Evolutionary conservation across 2,113 vertebrate genomes (phyloP).

Genomic region (Anas platyrhynchos): DNA sequence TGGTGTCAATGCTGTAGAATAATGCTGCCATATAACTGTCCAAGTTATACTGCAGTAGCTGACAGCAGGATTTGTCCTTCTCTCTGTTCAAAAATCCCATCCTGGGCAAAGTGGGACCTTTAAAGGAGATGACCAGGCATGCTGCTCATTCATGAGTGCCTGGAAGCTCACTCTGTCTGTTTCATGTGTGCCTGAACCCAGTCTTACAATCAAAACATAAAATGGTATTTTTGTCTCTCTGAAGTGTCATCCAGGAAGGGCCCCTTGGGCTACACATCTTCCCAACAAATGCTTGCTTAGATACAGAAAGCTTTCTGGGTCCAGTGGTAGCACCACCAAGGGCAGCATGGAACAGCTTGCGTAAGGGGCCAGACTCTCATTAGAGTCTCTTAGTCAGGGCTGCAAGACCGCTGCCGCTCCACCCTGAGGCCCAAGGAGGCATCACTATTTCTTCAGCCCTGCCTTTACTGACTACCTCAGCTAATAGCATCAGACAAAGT

Average conservation of each 20-base stretch:
- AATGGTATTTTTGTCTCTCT: not conserved
- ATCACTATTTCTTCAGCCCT: conserved; percentile 5
- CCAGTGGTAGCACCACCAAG: not conserved
- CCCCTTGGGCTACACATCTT: not conserved
- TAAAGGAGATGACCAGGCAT: not conserved
- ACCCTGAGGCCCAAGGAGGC: not conserved
- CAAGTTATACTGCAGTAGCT: not conserved
- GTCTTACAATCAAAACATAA: not conserved
- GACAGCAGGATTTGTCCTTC: not conserved
- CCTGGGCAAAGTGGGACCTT: not conserved
- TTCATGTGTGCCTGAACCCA: not conserved
- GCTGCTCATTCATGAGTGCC: not conserved
- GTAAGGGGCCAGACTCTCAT: not conserved
- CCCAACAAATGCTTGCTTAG: not conserved
- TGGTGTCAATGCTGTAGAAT: not conserved
- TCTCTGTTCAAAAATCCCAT: not conserved
- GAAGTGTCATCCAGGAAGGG: not conserved
- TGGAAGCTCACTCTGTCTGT: not conserved
- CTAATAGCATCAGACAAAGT: conserved; percentile 4
- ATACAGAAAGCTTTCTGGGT: not conserved
- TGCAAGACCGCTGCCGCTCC: not conserved
- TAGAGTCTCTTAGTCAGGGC: accelerated
- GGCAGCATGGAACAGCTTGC: not conserved
- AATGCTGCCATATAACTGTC: not conserved
- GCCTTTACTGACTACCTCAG: conserved; percentile 1